Evolutionary conservation across 2,797 vertebrate species (phyloP).

Genomic region (Oophaga sylvatica): DNA sequence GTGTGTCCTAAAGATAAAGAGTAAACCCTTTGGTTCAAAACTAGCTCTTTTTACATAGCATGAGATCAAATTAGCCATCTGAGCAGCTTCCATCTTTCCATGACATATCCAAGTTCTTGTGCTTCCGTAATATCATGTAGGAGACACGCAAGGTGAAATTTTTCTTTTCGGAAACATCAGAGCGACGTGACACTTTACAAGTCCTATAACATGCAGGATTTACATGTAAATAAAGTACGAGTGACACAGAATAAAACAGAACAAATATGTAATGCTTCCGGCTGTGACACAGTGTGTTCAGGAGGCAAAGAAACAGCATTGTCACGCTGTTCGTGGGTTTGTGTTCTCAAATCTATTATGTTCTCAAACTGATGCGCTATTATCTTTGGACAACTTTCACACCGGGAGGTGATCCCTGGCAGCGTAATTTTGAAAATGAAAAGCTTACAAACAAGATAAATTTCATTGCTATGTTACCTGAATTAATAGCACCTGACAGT

Average conservation of each 20-base stretch:
- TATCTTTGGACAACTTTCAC: conserved; percentile 77
- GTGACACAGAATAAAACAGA: conserved; percentile 70
- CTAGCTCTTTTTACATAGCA: too few species aligned
- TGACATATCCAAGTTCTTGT: neutral
- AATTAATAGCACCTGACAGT: conserved; percentile 68
- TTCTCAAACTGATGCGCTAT: conserved; percentile 73
- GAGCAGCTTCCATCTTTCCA: too few species aligned
- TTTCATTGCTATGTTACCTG: conserved; percentile 67
- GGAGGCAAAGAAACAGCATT: conserved; percentile 68
- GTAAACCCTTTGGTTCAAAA: too few species aligned
- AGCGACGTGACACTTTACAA: conserved; percentile 60
- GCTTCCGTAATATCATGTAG: neutral
- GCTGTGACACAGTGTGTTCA: conserved; percentile 71
- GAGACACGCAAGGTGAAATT: neutral
- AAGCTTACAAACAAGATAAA: conserved; percentile 72
- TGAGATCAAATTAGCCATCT: too few species aligned
- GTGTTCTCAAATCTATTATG: conserved; percentile 72
- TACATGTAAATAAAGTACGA: conserved; percentile 66
- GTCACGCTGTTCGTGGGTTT: conserved; percentile 69
- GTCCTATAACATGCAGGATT: conserved; percentile 63
- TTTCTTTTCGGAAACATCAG: neutral
- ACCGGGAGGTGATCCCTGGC: conserved; percentile 70
- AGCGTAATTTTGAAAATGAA: conserved; percentile 72
- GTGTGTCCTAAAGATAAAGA: too few species aligned
- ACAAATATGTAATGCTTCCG: conserved; percentile 74